Percentiles rank a stretch among this genome's conserved stretches.
These are phyloP conservation scores for Lutjanus erythropterus DNA, from an alignment of 2,113 vertebrate genomes.

Conservation along the genomic window DNA sequence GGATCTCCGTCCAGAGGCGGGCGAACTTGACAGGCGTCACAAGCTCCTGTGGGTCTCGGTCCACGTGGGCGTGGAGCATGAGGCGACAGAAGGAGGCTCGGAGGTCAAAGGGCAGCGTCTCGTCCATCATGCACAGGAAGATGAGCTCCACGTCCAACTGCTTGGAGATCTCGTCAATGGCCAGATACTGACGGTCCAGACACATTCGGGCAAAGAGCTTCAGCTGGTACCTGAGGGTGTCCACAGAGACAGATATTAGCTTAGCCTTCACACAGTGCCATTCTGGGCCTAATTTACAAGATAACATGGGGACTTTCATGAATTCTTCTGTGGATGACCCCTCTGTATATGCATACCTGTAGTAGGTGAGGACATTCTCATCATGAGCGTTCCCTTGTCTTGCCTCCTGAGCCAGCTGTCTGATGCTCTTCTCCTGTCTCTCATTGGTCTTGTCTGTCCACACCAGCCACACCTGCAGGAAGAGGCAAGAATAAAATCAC, in stretches of 20 bases:
- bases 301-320: neutral
- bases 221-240: conserved; percentile 91
- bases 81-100: conserved; percentile 98
- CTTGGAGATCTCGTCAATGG: conserved; percentile 98
- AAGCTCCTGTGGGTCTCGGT: conserved; percentile 96
- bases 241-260: neutral
- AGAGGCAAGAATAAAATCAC: neutral
- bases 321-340: neutral
- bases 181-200: conserved; percentile 97
- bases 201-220: conserved; percentile 99
- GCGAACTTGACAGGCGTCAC: conserved; percentile 97
- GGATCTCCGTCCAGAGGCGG: conserved; percentile 97
- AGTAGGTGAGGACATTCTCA: conserved; percentile 96
- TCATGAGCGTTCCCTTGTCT: conserved; percentile 95
- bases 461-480: conserved; percentile 91
- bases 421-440: conserved; percentile 93
- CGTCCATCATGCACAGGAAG: conserved; percentile 98
- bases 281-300: too few species aligned
- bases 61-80: conserved; percentile 97
- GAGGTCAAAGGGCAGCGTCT: conserved; percentile 95
- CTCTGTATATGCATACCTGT: conserved; percentile 85
- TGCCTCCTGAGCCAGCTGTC: conserved; percentile 94
- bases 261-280: neutral
- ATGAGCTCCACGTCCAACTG: conserved; percentile 97
- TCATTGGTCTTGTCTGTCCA: conserved; percentile 94